phyloP scores from a whole-genome alignment of 2,888 invertebrate species.

The Trissolcus japonicus region DNA sequence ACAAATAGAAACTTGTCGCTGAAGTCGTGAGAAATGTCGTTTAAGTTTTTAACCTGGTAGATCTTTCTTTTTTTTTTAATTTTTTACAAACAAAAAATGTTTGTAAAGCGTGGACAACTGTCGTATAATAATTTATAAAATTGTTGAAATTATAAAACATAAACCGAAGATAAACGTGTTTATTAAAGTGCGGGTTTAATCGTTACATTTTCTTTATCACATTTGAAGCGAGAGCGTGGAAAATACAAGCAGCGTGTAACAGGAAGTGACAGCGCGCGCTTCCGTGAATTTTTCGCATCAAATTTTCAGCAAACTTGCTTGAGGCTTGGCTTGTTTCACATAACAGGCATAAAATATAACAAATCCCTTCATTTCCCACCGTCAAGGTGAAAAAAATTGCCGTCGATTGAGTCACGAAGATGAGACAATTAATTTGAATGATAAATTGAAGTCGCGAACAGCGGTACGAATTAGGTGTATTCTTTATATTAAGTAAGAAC shows the following conservation, averaged over 20 bases:
- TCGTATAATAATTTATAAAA: too few species aligned
- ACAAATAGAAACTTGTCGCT: neutral
- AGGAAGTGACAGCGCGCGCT: slow-evolving; percentile 26
- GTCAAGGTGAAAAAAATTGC: neutral
- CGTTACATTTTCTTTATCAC: neutral
- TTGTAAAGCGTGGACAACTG: neutral
- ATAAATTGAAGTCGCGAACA: too few species aligned
- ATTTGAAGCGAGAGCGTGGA: neutral
- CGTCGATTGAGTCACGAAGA: neutral
- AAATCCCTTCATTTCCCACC: slow-evolving; percentile 5
- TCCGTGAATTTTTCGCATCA: slow-evolving; percentile 18
- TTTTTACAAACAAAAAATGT: too few species aligned
- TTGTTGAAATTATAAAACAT: too few species aligned
- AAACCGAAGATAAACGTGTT: too few species aligned
- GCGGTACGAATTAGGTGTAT: too few species aligned
- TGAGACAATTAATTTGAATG: neutral
- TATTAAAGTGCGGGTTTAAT: neutral
- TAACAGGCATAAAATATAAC: slow-evolving; percentile 26
- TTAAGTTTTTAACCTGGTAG: too few species aligned
- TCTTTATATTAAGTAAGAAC: too few species aligned
- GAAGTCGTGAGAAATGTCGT: too few species aligned
- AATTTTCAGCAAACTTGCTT: slow-evolving; percentile 26
- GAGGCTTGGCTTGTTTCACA: slow-evolving; percentile 19
- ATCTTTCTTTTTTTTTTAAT: too few species aligned
- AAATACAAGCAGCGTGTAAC: slow-evolving; percentile 24